Conservation (phyloP, 2,888 invertebrate species). For the Monochamus alternatus region DNA sequence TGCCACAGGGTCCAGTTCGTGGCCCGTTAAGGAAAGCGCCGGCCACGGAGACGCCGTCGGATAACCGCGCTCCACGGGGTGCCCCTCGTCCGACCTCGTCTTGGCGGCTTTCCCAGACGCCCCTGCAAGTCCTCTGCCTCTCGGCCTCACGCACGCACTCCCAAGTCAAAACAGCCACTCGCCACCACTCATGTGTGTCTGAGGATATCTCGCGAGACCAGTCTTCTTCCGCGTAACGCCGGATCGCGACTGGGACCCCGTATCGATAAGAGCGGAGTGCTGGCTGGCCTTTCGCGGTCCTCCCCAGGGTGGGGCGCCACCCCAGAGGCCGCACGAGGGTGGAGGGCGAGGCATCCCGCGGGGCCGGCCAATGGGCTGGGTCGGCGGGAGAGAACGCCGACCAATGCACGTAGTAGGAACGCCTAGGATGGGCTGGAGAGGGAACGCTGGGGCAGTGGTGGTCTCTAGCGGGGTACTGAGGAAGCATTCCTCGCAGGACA, state of each 20-base stretch:
- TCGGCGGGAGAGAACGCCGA: constrained; percentile 54
- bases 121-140: constrained; percentile 42
- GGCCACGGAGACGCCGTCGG: constrained; percentile 88
- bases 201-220: constrained; percentile 66
- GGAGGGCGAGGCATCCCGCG: constrained; percentile 59
- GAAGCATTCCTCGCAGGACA: constrained; percentile 44
- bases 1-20: constrained; percentile 83
- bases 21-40: constrained; percentile 72
- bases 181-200: constrained; percentile 37
- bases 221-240: constrained; percentile 63
- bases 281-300: constrained; percentile 55
- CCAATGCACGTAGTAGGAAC: constrained; percentile 61
- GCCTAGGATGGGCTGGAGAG: constrained; percentile 57
- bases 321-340: constrained; percentile 69
- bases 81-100: constrained; percentile 86
- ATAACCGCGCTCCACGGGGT: constrained; percentile 75
- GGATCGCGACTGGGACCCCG: constrained; percentile 69
- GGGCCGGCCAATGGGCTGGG: constrained; percentile 64
- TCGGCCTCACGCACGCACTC: constrained; percentile 46
- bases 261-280: constrained; percentile 67
- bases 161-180: constrained; percentile 42
- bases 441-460: constrained; percentile 57
- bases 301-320: constrained; percentile 73
- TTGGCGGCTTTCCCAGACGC: constrained; percentile 67
- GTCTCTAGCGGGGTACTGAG: constrained; percentile 66